A percentile compares a stretch with the other conserved stretches of the same genome.
These are phyloP conservation scores for Amorpha juglandis DNA, from an alignment of 2,888 invertebrate species.

Conservation along the genomic window DNA sequence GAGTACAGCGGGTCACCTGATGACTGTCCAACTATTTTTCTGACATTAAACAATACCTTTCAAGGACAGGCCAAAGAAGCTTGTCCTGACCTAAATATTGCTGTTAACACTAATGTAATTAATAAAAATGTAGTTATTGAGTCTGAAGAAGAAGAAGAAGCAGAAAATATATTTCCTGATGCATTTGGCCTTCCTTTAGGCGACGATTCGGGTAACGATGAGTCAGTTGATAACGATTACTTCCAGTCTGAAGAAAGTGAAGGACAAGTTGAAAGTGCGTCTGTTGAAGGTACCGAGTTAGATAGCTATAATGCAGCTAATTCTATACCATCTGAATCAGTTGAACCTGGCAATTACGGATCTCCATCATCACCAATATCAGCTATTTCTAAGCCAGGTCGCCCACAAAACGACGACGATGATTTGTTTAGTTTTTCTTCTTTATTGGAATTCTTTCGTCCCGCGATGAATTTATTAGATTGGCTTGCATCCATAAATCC, in stretches of 20 bases:
- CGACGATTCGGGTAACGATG: constrained; percentile 66
- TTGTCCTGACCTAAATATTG: constrained; percentile 88
- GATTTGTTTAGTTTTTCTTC: constrained; percentile 79
- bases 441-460: constrained; percentile 73
- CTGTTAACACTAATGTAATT: constrained; percentile 88
- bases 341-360: constrained; percentile 52
- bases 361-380: constrained; percentile 59
- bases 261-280: constrained; percentile 64
- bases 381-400: constrained; percentile 57
- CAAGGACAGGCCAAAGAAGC: constrained; percentile 85
- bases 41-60: constrained; percentile 81
- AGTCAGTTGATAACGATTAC: constrained; percentile 59
- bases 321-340: constrained; percentile 52
- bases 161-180: constrained; percentile 61
- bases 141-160: constrained; percentile 65
- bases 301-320: constrained; percentile 69
- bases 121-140: constrained; percentile 83
- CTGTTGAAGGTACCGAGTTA: constrained; percentile 64
- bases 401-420: constrained; percentile 67
- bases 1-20: constrained; percentile 72
- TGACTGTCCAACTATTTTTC: constrained; percentile 84
- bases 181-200: constrained; percentile 64
- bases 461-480: constrained; percentile 78
- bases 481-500: constrained; percentile 85
- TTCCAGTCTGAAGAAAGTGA: constrained; percentile 62